phyloP scores from a whole-genome alignment of 2,113 vertebrate genomes.

The Phalacrocorax aristotelis region DNA sequence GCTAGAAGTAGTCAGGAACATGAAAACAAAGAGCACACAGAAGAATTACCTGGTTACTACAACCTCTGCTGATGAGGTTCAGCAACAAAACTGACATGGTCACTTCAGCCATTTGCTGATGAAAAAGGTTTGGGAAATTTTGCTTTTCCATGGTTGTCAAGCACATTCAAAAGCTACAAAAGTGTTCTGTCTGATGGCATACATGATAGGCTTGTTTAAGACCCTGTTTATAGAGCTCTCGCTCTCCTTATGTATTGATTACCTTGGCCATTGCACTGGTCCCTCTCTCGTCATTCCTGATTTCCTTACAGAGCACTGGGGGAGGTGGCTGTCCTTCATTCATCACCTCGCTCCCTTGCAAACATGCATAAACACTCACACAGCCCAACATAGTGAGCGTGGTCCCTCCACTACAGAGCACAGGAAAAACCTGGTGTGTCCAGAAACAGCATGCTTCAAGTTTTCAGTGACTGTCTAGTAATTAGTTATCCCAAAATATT shows the following conservation, averaged over 20 bases:
- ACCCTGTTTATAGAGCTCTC: not conserved
- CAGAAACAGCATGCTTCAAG: not conserved
- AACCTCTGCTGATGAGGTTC: not conserved
- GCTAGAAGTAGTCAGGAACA: not conserved
- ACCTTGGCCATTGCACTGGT: not conserved
- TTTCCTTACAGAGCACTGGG: not conserved
- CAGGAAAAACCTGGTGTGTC: not conserved
- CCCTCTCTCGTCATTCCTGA: not conserved
- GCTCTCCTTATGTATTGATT: not conserved
- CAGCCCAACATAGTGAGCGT: accelerated
- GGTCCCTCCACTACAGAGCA: not conserved
- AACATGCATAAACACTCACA: not conserved
- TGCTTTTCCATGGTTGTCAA: not conserved
- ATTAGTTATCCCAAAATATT: not conserved
- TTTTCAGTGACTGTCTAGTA: not conserved
- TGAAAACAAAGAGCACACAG: not conserved
- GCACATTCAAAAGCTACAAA: not conserved
- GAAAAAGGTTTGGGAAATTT: not conserved
- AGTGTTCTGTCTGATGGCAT: not conserved
- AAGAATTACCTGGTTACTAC: not conserved
- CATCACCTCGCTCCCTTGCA: not conserved
- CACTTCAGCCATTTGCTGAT: not conserved
- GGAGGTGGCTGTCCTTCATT: not conserved
- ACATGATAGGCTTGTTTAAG: not conserved
- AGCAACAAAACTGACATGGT: not conserved